Evolutionary conservation across 2,797 vertebrate genomes (phyloP), one percentile per base, ranked within the genome.

Genomic region (Poecilia picta): DNA sequence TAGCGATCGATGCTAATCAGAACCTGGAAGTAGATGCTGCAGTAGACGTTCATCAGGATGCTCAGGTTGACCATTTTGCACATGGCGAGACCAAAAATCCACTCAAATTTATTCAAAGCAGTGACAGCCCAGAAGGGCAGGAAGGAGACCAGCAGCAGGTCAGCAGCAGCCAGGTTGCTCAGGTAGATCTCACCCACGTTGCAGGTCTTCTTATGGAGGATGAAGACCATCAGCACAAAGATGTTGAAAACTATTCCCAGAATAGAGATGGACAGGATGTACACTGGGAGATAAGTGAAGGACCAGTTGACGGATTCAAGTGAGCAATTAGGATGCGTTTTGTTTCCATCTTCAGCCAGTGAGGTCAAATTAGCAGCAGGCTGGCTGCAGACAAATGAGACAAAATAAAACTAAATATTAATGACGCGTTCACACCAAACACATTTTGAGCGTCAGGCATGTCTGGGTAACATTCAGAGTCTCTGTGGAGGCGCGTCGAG

Each of bases 21-120:
- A 85, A 96, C 95, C 4, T 97, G 92, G 82, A 96, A 75, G 92
- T 96, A 97, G 89, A 97, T 89, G 89, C 96, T 97, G 85, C 95
- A 92, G 89, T 95, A 96, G 12, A 89, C 73, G 33, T 97, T 96
- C 78, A 97, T 85, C 39, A 31, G 15, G 41, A 75, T 75, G 39
- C 39, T 28, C 12, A 43, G n/a, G 3, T 31, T 43, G 7, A 75
- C 73, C 41, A 59, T 43, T 23, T 86, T 85, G 66, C 97, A 98
- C 84, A 97, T 85, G 13, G 81, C 28, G 0, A 0, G 2, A 0
- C 93, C 92, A 18, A 97, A 97, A 0, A 89, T 91, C 97, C 97
- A 98, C 11, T 91, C 6, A 47, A 93, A 96, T 1, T 5, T 0
- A 0, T 92, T 94, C 11, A 59, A 85, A 51, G 91, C 74, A 20